Base-by-base conservation (phyloP, 2,888 invertebrate species). In the Caprella mutica region DNA sequence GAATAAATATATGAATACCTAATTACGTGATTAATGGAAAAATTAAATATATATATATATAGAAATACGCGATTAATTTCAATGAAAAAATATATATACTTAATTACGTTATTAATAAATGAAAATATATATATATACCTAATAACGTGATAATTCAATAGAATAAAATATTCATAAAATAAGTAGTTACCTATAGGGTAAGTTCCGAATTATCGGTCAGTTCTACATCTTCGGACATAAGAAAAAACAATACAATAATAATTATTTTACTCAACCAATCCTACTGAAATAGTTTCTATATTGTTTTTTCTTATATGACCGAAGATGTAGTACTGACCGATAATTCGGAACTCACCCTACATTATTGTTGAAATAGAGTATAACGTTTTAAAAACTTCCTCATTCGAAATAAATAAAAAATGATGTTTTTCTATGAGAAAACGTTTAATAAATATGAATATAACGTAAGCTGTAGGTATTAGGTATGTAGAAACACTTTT, bases 41-140 rank as follows among this genome's bases (percentile, higher is more conserved):
- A 12, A 23, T 23, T 19, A 46, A 9, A 46, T 46, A 46, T 46
- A 46, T 46, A 46, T 46, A 46, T 46, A 46, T 46, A 46, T 46
- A 46, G 19, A 46, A 23, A 19, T 24, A 46, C 24, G 24, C 14
- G 24, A 17, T 17, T 38, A 38, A 17, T 17, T 38, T 38, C n/a
- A 17, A 38, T 38, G 19, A 17, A 38, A 17, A 38, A 17, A 38
- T 38, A 38, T 38, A 38, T 38, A 38, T 38, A 38, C 19, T n/a
- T n/a, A n/a, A n/a, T n/a, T n/a, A n/a, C n/a, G n/a, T n/a, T 38
- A 38, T 38, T 21, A 21, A 43, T 43, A 43, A 21, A 43, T 38
- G 19, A 17, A 38, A 17, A 38, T 38, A 38, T 38, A 38, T 38
- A 38, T 38, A 38, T 38, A 38, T 38, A 38, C 19, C n/a, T 38